A percentile compares a stretch with the other conserved stretches of the same genome.
Evolutionary conservation across 2,113 vertebrate genomes (phyloP).

Genomic region (Lasiurus cinereus): DNA sequence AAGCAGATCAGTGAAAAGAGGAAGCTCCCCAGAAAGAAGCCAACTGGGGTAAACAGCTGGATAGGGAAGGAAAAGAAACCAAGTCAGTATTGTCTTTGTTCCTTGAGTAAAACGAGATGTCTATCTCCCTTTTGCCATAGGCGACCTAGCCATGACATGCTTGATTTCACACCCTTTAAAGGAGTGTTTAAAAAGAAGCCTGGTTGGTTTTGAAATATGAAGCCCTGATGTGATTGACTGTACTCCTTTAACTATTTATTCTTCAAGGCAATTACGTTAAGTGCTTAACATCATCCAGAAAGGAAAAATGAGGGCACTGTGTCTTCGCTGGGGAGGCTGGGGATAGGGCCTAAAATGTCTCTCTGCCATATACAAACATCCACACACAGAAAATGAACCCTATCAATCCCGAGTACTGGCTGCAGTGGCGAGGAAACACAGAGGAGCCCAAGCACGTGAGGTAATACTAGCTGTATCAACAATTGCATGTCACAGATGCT

Average conservation of each 20-base stretch:
- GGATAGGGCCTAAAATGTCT: too few species aligned
- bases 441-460: not conserved
- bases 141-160: not conserved
- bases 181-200: constrained; percentile 61
- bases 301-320: not conserved
- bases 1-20: constrained; percentile 36
- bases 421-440: not conserved
- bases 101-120: constrained; percentile 18
- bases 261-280: constrained; percentile 73
- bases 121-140: not conserved
- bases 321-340: not conserved
- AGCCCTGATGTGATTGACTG: not conserved
- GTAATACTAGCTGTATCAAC: constrained; percentile 38
- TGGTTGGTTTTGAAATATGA: constrained; percentile 76
- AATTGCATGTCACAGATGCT: not conserved
- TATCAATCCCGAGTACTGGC: not conserved
- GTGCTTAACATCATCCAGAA: constrained; percentile 52
- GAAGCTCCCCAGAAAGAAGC: constrained; percentile 24
- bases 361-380: not conserved
- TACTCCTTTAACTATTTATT: constrained; percentile 41
- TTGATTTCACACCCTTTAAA: constrained; percentile 67
- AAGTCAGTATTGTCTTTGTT: not conserved
- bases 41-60: not conserved
- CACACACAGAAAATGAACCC: not conserved
- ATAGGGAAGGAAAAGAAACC: constrained; percentile 17